Conservation (phyloP, 2,797 vertebrate species). For the Clarias platycephalus region DNA sequence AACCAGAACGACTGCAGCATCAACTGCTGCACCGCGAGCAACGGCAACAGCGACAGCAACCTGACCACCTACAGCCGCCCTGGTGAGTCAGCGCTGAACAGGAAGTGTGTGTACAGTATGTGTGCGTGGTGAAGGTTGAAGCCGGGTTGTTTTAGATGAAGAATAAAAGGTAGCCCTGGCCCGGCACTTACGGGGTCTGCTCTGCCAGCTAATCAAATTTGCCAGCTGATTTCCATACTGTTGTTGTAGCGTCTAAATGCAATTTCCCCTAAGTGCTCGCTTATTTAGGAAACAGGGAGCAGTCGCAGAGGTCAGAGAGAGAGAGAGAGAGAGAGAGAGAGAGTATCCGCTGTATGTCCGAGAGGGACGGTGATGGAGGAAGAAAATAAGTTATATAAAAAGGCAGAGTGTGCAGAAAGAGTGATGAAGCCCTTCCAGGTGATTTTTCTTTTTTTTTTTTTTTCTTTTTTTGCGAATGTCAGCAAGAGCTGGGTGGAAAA, state of each 20-base stretch:
- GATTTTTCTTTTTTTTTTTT: slow-evolving; percentile 53
- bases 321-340: slow-evolving; percentile 29
- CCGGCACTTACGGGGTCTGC: slow-evolving; percentile 70
- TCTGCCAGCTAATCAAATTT: slow-evolving; percentile 79
- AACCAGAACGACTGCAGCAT: slow-evolving; percentile 98
- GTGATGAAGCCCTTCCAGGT: slow-evolving; percentile 57
- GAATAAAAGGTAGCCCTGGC: slow-evolving; percentile 71
- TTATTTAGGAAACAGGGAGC: slow-evolving; percentile 78
- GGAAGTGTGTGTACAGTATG: slow-evolving; percentile 30
- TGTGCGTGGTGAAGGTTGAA: slow-evolving; percentile 67
- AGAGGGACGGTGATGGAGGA: slow-evolving; percentile 40
- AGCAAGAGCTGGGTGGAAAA: slow-evolving; percentile 54
- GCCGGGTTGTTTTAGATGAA: slow-evolving; percentile 71
- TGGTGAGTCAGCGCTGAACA: slow-evolving; percentile 75
- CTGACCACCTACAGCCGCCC: slow-evolving; percentile 95
- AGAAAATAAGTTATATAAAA: slow-evolving; percentile 33
- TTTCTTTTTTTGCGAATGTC: slow-evolving; percentile 63
- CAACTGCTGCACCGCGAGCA: slow-evolving; percentile 93
- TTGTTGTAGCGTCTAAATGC: slow-evolving; percentile 78
- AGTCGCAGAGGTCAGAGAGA: slow-evolving; percentile 71
- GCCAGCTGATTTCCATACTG: slow-evolving; percentile 79
- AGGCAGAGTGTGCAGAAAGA: slow-evolving; percentile 32
- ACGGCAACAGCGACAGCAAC: slow-evolving; percentile 96
- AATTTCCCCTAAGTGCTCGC: slow-evolving; percentile 80
- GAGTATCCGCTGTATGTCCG: neutral